Evolutionary conservation across 1,140 invertebrate genomes (phyloP).

Genomic region (Carcinoscorpius rotundicauda): DNA sequence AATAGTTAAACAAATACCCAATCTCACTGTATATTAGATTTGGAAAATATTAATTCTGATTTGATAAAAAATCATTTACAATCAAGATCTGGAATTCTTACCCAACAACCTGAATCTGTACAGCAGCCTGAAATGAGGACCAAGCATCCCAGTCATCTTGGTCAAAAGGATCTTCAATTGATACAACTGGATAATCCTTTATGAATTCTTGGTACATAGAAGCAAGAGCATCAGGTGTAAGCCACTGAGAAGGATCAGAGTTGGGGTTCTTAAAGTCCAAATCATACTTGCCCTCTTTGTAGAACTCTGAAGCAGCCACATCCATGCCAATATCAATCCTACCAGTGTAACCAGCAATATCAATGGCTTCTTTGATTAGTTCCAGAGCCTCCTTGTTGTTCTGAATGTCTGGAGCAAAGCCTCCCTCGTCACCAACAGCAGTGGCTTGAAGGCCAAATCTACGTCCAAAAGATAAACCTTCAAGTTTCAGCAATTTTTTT

Average conservation of each 20-base stretch:
- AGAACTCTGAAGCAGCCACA: slow-evolving; percentile 96
- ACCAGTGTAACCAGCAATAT: slow-evolving; percentile 71
- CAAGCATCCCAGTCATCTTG: slow-evolving; percentile 96
- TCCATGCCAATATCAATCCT: slow-evolving; percentile 98
- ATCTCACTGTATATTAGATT: too few relatives aligned
- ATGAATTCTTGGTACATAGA: slow-evolving; percentile 85
- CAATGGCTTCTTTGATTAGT: slow-evolving; percentile 64
- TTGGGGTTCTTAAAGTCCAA: slow-evolving; percentile 95
- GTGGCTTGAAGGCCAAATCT: slow-evolving; percentile 86
- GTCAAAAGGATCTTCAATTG: slow-evolving; percentile 98
- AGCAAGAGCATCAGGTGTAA: slow-evolving; percentile 59
- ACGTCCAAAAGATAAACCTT: neutral
- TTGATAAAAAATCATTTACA: slow-evolving; percentile 2
- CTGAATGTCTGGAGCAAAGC: slow-evolving; percentile 95
- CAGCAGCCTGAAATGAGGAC: slow-evolving; percentile 61
- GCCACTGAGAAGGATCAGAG: slow-evolving; percentile 47
- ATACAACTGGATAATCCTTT: slow-evolving; percentile 89
- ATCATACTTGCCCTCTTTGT: slow-evolving; percentile 74
- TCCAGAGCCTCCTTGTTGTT: slow-evolving; percentile 86
- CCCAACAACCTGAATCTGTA: slow-evolving; percentile 59
- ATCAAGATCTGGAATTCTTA: slow-evolving; percentile 26
- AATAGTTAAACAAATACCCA: too few relatives aligned
- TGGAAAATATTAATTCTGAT: neutral
- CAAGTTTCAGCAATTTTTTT: too few relatives aligned
- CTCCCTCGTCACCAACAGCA: slow-evolving; percentile 97